Percentiles rank a stretch among this genome's conserved stretches.
Evolutionary conservation across 2,888 invertebrate genomes (phyloP).

Genomic region (Alloscopus bannaensis): DNA sequence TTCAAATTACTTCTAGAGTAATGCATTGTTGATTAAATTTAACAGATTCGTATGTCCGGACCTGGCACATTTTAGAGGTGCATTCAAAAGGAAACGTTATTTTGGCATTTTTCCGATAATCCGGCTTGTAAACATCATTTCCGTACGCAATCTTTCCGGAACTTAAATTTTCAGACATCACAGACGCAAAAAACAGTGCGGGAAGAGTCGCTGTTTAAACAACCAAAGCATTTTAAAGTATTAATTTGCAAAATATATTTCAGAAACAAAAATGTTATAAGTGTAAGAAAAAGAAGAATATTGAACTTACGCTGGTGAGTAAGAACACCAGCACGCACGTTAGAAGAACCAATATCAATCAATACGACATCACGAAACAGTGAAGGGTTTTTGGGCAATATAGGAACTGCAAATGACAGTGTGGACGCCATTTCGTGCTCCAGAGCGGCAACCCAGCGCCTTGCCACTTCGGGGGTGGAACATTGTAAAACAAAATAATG

Average conservation of each 20-base stretch:
- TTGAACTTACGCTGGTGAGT: constrained; percentile 76
- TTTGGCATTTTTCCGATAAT: constrained; percentile 72
- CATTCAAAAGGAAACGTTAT: constrained; percentile 72
- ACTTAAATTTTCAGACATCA: constrained; percentile 76
- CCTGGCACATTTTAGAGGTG: constrained; percentile 72
- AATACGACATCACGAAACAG: constrained; percentile 77
- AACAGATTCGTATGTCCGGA: constrained; percentile 34
- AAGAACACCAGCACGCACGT: constrained; percentile 79
- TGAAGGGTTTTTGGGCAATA: constrained; percentile 74
- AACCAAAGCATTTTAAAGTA: too few relatives aligned
- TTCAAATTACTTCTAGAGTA: background rate
- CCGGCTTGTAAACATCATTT: constrained; percentile 76
- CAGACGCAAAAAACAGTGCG: constrained; percentile 78
- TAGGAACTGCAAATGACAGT: constrained; percentile 67
- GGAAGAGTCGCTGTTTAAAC: constrained; percentile 77
- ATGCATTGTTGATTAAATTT: constrained; percentile 1
- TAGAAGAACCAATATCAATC: constrained; percentile 79
- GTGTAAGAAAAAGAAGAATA: background rate
- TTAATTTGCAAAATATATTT: background rate
- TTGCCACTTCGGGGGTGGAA: constrained; percentile 76
- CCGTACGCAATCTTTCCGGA: constrained; percentile 76
- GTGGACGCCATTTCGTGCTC: constrained; percentile 70
- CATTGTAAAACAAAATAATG: constrained; percentile 77
- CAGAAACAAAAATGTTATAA: background rate
- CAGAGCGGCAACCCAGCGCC: constrained; percentile 78